Evolutionary conservation across 2,113 vertebrate species (phyloP), one percentile per base, ranked within the genome.

Genomic region (Loxodonta africana): DNA sequence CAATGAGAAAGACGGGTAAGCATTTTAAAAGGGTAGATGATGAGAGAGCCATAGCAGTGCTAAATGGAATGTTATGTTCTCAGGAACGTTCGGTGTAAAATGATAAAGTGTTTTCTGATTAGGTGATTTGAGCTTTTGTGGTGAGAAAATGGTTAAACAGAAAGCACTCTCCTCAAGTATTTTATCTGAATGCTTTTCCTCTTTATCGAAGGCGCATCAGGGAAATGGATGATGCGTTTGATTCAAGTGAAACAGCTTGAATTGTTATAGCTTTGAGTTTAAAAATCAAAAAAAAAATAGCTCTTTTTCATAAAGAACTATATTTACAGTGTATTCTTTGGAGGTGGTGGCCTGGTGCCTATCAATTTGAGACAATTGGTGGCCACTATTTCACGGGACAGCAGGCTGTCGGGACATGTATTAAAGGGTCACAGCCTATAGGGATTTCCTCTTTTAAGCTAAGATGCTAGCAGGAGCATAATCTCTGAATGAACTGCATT

Each of bases 71-170:
- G 90, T 84, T 88, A 60, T 91, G 73, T 89, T 97, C 60, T 96
- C 88, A 74, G 57, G 86, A 85, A 78, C 95, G 20, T 96, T 83
- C 57, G 2, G 33, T 76, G 88, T n/a, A 44, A 95, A 96, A 92
- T 33, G 37, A 67, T 60, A n/a, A 96, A 91, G 63, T 94, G 81
- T 91, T 97, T 97, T 97, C 80, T 96, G 83, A 96, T 93, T 85
- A 83, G 1, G 2, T 93, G 41, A 20, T 94, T 95, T 95, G 62
- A 95, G 83, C 67, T 83, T 83, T 89, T 94, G 25, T 28, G 93
- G 88, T 78, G 91, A 98, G 97, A 95, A 97, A 83, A 93, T 67
- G 96, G 90, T 95, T 96, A 85, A 97, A 97, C 60, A 51, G 57
- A 65, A 77, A 90, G 51, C 96, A 26, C 26, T 30, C 63, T 88